A percentile compares a stretch with the other conserved stretches of the same genome.
phyloP scores from a whole-genome alignment of 1,140 invertebrate species.

The Acromyrmex charruanus region DNA sequence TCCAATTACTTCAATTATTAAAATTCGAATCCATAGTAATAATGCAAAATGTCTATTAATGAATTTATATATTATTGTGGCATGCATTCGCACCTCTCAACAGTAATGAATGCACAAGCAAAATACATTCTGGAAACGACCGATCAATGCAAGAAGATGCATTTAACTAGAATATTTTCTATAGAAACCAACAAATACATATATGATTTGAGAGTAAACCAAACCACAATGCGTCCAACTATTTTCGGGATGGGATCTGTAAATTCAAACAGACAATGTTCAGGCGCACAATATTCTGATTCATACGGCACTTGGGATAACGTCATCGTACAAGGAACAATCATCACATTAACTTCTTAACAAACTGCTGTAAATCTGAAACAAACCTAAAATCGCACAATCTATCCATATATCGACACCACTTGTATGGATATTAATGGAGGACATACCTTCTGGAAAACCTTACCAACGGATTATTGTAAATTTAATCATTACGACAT shows the following conservation, averaged over 20 bases:
- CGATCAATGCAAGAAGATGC: neutral
- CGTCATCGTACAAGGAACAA: neutral
- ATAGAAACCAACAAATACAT: neutral
- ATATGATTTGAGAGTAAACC: neutral
- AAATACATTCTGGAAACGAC: no score
- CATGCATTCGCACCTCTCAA: no score
- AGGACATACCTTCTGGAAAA: no score
- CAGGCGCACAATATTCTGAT: neutral
- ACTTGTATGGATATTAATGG: no score
- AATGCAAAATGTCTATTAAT: no score
- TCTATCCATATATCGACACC: neutral
- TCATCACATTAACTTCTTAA: neutral
- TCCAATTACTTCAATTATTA: no score
- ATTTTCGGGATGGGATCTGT: neutral
- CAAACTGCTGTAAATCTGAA: neutral
- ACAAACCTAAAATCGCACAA: neutral
- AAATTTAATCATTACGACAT: no score
- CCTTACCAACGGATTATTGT: no score
- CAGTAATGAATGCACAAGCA: no score
- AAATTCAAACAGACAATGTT: neutral
- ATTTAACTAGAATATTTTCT: neutral
- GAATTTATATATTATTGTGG: no score
- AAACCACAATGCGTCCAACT: neutral
- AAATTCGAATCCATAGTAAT: no score
- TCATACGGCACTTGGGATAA: neutral